Evolutionary conservation across 2,888 invertebrate species (phyloP), one percentile per base, ranked within the genome.

Genomic region (Platycheirus rosarum): DNA sequence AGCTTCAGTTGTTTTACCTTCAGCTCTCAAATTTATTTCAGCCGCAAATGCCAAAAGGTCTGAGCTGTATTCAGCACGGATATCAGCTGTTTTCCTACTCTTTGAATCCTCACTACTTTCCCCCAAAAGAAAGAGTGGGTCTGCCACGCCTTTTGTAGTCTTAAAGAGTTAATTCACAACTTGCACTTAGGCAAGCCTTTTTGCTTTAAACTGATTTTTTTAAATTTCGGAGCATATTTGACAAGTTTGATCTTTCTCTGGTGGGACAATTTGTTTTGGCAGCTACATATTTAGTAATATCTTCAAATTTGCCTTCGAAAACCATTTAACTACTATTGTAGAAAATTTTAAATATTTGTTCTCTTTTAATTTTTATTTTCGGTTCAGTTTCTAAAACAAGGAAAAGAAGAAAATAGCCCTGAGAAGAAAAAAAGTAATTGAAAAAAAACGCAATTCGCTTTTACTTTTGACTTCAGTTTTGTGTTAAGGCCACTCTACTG

Each of bases 301-400:
- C 37, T n/a, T n/a, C n/a, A 11, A 37, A 37, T n/a, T 37, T 37
- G 9, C 11, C 3, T 3, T 37, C 37, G 11, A 37, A 37, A n/a
- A 3, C n/a, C 11, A n/a, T 37, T n/a, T 37, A 1, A 2, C n/a
- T 37, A 37, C 37, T 37, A 6, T 23, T 23, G 6, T 23, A 23
- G 23, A 23, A 23, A 11, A 37, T n/a, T 11, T 37, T 11, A 4
- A 37, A 37, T n/a, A 37, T 11, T 37, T 11, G 11, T 37, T 37
- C 11, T 37, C 37, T 11, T 2, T 37, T 37, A 2, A 37, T 37
- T 37, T 37, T 37, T 11, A 37, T n/a, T 37, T n/a, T n/a, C 2
- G 37, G 37, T 3, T 37, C 37, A n/a, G 37, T 37, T 37, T 37
- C 37, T 37, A n/a, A n/a, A n/a, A n/a, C n/a, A n/a, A n/a, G n/a